These are phyloP conservation scores for Agrochola litura DNA, from an alignment of 2,888 invertebrate species.

Conservation along the genomic window DNA sequence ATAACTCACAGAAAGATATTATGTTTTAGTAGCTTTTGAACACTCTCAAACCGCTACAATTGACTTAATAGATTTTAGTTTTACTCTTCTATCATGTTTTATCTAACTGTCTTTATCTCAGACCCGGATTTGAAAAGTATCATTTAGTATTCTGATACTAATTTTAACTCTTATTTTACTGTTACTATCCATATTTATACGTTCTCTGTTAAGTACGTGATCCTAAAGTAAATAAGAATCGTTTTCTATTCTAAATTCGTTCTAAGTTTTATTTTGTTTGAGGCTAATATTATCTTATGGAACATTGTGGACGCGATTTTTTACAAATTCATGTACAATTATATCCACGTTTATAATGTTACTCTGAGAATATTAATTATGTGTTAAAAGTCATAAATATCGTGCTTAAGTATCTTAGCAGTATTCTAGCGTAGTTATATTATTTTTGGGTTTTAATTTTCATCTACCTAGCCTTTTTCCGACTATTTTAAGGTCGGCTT, in stretches of 20 bases:
- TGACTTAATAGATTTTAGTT: slow-evolving; percentile 5
- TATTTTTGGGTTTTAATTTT: no score
- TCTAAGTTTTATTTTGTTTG: slow-evolving; percentile 11
- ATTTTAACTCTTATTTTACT: background rate
- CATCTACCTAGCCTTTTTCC: no score
- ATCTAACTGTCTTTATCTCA: slow-evolving; percentile 1
- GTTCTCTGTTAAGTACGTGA: slow-evolving; percentile 14
- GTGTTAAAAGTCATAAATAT: background rate
- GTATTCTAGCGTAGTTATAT: background rate
- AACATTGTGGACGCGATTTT: background rate
- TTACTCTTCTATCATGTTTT: slow-evolving; percentile 1
- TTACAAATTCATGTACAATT: slow-evolving; percentile 1
- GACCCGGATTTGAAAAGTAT: slow-evolving; percentile 11
- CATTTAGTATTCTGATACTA: background rate
- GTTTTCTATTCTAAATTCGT: slow-evolving; percentile 25
- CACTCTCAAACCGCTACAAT: slow-evolving; percentile 2
- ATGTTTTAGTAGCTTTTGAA: slow-evolving; percentile 31
- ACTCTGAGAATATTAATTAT: background rate
- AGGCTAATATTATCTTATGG: slow-evolving; percentile 22
- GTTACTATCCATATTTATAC: slow-evolving; percentile 3
- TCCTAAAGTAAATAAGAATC: slow-evolving; percentile 22
- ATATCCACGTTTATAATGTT: background rate
- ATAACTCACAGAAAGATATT: background rate
- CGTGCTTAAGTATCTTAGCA: background rate
- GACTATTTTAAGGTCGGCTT: no score